Conservation (phyloP, 2,888 invertebrate genomes). For the Brenthis daphne region DNA sequence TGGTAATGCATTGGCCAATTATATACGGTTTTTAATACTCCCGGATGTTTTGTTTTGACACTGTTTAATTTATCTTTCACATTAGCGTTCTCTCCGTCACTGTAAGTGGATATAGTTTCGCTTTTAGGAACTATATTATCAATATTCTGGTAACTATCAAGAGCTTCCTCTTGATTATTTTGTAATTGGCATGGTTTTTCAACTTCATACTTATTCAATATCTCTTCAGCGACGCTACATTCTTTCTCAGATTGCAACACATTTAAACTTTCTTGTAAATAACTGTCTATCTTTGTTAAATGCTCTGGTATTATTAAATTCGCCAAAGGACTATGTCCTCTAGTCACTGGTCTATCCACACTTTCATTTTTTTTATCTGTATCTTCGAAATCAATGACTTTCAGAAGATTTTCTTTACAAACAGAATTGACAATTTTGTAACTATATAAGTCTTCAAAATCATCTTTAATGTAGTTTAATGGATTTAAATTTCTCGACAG, state of each 20-base stretch:
- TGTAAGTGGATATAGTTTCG: not conserved
- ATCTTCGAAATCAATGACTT: conserved; percentile 41
- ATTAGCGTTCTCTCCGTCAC: conserved; percentile 40
- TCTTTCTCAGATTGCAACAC: conserved; percentile 37
- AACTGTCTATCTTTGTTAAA: conserved; percentile 69
- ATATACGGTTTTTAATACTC: conserved; percentile 67
- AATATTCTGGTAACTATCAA: conserved; percentile 26
- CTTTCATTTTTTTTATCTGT: conserved; percentile 22
- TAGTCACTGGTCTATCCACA: conserved; percentile 35
- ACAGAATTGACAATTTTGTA: conserved; percentile 76
- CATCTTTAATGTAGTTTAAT: conserved; percentile 61
- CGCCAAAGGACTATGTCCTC: conserved; percentile 43
- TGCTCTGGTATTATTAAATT: conserved; percentile 68
- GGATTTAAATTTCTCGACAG: conserved; percentile 48
- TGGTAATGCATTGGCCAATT: conserved; percentile 80
- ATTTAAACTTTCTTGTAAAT: conserved; percentile 72
- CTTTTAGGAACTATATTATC: conserved; percentile 3
- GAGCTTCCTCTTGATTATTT: not conserved
- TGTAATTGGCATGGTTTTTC: not conserved
- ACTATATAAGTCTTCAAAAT: conserved; percentile 72
- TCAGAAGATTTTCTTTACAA: conserved; percentile 60
- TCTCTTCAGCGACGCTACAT: conserved; percentile 1
- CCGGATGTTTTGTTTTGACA: conserved; percentile 57
- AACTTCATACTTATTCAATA: conserved; percentile 5
- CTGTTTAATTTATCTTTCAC: conserved; percentile 58